Base-by-base conservation (phyloP, 30 jellyfish, hydroid and myxozoan genomes). In the Cassiopea xamachana region DNA sequence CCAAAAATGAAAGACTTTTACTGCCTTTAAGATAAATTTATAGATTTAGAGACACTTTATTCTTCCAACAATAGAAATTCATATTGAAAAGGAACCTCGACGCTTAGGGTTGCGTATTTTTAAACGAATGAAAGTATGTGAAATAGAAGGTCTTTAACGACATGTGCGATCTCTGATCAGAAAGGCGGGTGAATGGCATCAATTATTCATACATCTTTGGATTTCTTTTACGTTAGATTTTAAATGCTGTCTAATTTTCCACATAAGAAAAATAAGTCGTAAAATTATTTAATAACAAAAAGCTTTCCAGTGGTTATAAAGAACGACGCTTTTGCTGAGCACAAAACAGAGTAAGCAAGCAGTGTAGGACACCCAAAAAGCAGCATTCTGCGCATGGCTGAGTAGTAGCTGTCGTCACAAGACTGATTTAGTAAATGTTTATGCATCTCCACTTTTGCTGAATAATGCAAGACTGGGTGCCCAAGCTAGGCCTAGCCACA, bases 81-180 rank as follows among this genome's bases (percentile, higher is more conserved):
- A 55, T 3, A 55, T 55, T 55, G 7, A 6, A 55, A 10, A 55
- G 12, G 10, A 55, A 55, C 64, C 12, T 55, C 7, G 12, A 55
- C 7, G 12, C 64, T 55, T 55, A 55, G 12, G 64, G 12, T 55
- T 55, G 7, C 64, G 10, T 3, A 3, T 55, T 55, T 10, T 55
- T 6, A 10, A 55, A 55, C 7, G 12, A 3, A 10, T 55, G 39
- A 27, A 27, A 27, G 39, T 27, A 27, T 27, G 39, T 27, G 39
- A 27, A 27, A 27, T 27, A 27, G 39, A 27, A 27, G 39, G 39
- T 27, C 39, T 27, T 27, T 27, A 39, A 78, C 15, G 51, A 15
- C 13, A 1, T 8, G 73, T 55, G 12, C 95, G 95, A 88, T 79
- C 95, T 77, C 95, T 88, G 95, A 88, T 88, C 95, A 72, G 15